These are phyloP conservation scores for Camelus dromedarius DNA, from an alignment of 2,113 vertebrate species.

Conservation along the genomic window DNA sequence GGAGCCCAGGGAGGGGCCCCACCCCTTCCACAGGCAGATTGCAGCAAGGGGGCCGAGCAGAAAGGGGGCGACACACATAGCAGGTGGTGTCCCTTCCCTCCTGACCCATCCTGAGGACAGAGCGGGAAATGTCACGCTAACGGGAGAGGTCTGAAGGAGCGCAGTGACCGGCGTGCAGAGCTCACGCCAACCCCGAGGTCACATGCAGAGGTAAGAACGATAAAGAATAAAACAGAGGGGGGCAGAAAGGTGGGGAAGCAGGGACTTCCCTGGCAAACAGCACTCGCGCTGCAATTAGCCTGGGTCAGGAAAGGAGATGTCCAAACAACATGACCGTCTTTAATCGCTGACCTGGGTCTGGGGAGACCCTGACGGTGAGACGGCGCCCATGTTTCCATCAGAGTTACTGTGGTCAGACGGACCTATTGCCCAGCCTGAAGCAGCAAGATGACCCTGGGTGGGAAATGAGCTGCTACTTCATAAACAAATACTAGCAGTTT, in stretches of 20 bases:
- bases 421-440: neutral
- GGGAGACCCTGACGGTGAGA: neutral
- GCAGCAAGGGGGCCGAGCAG: no score
- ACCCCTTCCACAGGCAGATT: neutral
- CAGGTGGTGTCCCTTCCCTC: neutral
- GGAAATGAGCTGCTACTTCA: conserved; percentile 25
- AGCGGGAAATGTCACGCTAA: rapidly evolving
- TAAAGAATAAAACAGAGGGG: neutral
- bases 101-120: neutral
- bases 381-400: neutral
- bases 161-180: neutral
- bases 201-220: no score
- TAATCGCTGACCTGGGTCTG: conserved; percentile 54
- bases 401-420: conserved; percentile 42
- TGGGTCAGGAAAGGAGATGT: rapidly evolving
- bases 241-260: rapidly evolving
- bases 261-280: no score
- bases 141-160: rapidly evolving
- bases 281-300: neutral
- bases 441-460: neutral
- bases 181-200: rapidly evolving
- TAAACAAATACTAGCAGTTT: neutral
- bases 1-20: no score
- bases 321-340: neutral
- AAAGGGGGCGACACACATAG: rapidly evolving